Conservation (phyloP, 2,888 invertebrate genomes). For the Eilema depressum region DNA sequence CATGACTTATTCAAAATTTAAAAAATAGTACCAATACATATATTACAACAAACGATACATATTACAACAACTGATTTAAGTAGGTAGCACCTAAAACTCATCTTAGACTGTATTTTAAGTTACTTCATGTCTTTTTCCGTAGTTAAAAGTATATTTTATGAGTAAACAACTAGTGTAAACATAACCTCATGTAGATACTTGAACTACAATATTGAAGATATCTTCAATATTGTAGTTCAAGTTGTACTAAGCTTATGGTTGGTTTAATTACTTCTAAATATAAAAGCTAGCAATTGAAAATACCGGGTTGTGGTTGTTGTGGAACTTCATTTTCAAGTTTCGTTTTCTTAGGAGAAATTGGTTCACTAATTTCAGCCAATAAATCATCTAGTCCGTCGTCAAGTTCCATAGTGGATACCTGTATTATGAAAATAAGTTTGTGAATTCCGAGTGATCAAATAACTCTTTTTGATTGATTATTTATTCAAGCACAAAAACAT, state of each 20-base stretch:
- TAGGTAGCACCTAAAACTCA: too few species aligned
- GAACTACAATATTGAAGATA: background rate
- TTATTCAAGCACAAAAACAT: background rate
- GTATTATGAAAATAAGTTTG: background rate
- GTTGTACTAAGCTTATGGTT: background rate
- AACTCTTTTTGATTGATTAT: background rate
- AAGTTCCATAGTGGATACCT: conserved; percentile 67
- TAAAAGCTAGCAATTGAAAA: background rate
- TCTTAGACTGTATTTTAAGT: background rate
- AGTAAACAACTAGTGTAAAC: background rate
- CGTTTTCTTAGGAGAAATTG: conserved; percentile 74
- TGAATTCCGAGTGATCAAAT: background rate
- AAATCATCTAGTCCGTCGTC: conserved; percentile 82
- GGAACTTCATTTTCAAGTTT: conserved; percentile 57
- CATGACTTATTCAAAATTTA: too few species aligned
- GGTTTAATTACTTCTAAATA: background rate
- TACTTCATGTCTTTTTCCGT: background rate
- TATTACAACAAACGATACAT: too few species aligned
- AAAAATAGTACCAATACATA: too few species aligned
- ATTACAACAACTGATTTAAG: too few species aligned
- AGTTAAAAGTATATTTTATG: background rate
- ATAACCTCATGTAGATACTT: too few species aligned
- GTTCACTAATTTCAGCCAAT: conserved; percentile 78
- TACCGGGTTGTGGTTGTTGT: conserved; percentile 63
- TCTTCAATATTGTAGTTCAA: background rate